phyloP scores from a whole-genome alignment of 2,797 vertebrate genomes.

The Poecilia gillii region DNA sequence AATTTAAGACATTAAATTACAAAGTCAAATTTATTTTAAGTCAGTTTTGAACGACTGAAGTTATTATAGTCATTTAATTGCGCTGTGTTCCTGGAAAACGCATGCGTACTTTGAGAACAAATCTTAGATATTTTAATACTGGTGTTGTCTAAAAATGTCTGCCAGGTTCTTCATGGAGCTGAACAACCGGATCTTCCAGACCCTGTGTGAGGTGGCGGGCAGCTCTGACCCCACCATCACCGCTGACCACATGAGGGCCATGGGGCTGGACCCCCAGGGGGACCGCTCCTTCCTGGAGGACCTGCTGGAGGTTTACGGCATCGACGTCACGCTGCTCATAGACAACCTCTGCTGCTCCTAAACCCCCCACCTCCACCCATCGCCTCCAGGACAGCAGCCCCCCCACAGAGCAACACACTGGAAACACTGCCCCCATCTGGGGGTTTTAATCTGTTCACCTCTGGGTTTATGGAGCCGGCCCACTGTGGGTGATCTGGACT shows the following conservation, averaged over 20 bases:
- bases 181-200: constrained; percentile 99
- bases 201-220: constrained; percentile 89
- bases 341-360: constrained; percentile 97
- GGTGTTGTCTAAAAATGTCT: not conserved
- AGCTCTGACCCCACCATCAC: constrained; percentile 94
- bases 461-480: constrained; percentile 35
- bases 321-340: constrained; percentile 94
- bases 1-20: no score
- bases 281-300: constrained; percentile 94
- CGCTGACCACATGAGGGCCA: constrained; percentile 91
- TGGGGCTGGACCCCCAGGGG: constrained; percentile 96
- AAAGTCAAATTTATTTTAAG: no score
- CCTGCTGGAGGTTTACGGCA: constrained; percentile 94
- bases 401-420: constrained; percentile 43
- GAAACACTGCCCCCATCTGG: constrained; percentile 70
- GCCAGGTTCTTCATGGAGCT: constrained; percentile 97
- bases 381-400: constrained; percentile 15
- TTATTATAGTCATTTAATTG: no score
- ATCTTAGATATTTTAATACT: not conserved
- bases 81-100: no score
- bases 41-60: no score
- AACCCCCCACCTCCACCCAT: constrained; percentile 25
- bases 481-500: constrained; percentile 33
- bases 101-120: not conserved
- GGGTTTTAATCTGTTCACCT: constrained; percentile 43